Evolutionary conservation across 2,888 invertebrate species (phyloP), one percentile per base, ranked within the genome.

Genomic region (Zaprionus bogoriensis): DNA sequence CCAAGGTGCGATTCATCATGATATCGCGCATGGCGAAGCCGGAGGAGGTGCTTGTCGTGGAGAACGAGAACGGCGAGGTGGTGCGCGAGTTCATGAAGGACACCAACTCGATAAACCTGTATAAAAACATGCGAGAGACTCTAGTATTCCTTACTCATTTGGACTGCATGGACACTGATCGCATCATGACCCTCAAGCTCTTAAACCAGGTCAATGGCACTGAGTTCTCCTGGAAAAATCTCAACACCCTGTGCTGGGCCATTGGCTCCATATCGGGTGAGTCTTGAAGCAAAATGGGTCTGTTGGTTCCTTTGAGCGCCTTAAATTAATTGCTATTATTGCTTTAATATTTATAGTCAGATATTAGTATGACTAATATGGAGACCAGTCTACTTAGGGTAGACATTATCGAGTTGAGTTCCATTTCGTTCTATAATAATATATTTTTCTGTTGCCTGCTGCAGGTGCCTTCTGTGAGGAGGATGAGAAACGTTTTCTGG

Each of bases 51-150:
- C 93, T 99, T 65, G 98, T 99, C 42, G 99, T 99, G 36, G 99
- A 99, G 92, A 99, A 99, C 92, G 99, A 99, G 90, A 99, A 99
- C 91, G 99, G 99, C 36, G 99, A 99, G 92, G 98, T 99, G 64
- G 99, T 99, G 7, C 93, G 99, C 68, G 99, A 99, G 91, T 99
- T 99, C 90, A 99, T 99, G 98, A 99, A 99, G 92, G 99, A 99
- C 91, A 99, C 99, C 30, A 99, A 99, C 92, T 97, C 99, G 30
- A 99, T 99, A 86, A 99, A 98, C 92, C 93, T 99, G 89, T 99
- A 99, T 92, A 99, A 99, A 92, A 99, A 98, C 90, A 99, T 99
- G 99, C 94, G 99, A 73, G 99, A 99, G 91, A 97, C 98, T 9
- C 92, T 98, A 55, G 99, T 99, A 14, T 99, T 99, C 91, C 93